Percentiles rank a stretch among this genome's conserved stretches.
These are phyloP conservation scores for Strix aluco DNA, from an alignment of 2,113 vertebrate species.

Conservation along the genomic window DNA sequence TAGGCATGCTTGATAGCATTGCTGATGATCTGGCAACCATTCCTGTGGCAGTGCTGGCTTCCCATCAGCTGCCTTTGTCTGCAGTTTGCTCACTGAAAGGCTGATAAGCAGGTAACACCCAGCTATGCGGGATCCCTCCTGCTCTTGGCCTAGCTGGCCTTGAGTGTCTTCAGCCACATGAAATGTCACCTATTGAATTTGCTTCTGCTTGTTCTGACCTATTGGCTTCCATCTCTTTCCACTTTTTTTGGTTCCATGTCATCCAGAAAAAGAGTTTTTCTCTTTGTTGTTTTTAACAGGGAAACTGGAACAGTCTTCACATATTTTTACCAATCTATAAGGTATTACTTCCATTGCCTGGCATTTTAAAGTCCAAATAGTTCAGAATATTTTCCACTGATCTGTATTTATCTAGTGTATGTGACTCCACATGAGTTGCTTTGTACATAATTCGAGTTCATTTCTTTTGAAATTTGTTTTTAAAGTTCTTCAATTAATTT, in stretches of 20 bases:
- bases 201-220: neutral
- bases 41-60: neutral
- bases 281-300: neutral
- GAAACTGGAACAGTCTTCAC: neutral
- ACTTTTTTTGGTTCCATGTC: neutral
- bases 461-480: constrained; percentile 26
- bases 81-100: neutral
- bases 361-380: neutral
- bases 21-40: neutral
- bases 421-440: neutral
- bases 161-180: neutral
- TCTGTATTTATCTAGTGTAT: neutral
- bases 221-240: neutral
- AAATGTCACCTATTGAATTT: neutral
- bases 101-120: neutral
- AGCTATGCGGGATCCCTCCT: neutral
- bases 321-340: constrained; percentile 5
- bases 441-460: neutral
- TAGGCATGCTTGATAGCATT: neutral
- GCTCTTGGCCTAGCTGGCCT: neutral
- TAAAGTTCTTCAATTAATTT: constrained; percentile 24
- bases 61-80: neutral
- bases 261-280: neutral
- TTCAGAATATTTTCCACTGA: neutral
- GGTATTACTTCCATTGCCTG: neutral